Evolutionary conservation across 1,140 invertebrate genomes (phyloP), one percentile per base, ranked within the genome.

Genomic region (Neodiprion virginianus): DNA sequence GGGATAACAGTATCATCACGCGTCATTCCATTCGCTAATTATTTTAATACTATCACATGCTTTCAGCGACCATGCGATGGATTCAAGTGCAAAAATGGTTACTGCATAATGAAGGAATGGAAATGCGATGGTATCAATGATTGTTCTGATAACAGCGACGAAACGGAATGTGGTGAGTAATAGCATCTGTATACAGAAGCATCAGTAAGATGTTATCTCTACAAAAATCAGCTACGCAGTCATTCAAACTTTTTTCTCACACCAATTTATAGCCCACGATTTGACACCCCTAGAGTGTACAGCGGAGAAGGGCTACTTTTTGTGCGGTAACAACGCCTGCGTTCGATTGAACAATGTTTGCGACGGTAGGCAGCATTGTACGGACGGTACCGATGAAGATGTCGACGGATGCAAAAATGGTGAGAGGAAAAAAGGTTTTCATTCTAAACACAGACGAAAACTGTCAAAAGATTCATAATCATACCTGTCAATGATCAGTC

Each of bases 341-440:
- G 89, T 97, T 21, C 85, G 89, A 0, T 67, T 90, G 0, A 80
- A 88, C 1, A 76, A 89, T 61, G 92, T 95, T 53, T 98, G 96
- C 82, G 91, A 98, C 80, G 91, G 90, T 0, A 86, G 89, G 0
- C 67, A 86, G 7, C 93, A 98, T 78, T 98, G 97, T 85, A 88
- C 91, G 0, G 96, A 97, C 88, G 90, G 89, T 2, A 94, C 93
- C 1, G 96, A 97, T 83, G 94, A 95, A 84, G 85, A 88, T 28
- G 72, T 75, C 0, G 84, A 88, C 7, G 47, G 48, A 2, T 95
- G 93, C 81, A 76, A 76, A 3, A 82, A 83, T 10, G 83, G 86
- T 89, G 77, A 87, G 8, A 17, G 8, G 11, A 17, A 61, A 61
- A 61, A 1, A 40, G 5, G 5, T 0, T 40, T 40, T 3, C 0